A percentile compares a stretch with the other conserved stretches of the same genome.
Evolutionary conservation across 2,113 vertebrate genomes (phyloP).

Genomic region (Garra rufa): DNA sequence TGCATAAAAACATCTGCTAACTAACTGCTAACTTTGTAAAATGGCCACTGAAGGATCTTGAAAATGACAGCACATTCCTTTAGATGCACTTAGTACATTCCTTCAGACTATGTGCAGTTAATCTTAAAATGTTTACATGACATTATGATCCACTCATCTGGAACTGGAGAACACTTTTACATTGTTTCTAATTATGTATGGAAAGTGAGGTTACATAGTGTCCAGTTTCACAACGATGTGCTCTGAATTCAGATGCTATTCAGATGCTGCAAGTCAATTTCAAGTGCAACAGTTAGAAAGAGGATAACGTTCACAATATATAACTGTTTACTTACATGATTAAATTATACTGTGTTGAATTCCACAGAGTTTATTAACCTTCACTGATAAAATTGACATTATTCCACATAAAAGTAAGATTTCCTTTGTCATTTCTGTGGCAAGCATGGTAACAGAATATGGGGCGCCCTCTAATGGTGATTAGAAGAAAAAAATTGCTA

Average conservation of each 20-base stretch:
- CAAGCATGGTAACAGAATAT: not conserved
- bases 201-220: not conserved
- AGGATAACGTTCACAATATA: not conserved
- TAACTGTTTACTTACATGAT: not conserved
- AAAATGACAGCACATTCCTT: not conserved
- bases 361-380: not conserved
- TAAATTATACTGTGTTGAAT: not conserved
- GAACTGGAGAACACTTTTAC: not conserved
- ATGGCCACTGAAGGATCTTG: not conserved
- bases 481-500: not conserved
- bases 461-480: slow-evolving; percentile 10
- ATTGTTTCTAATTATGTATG: not conserved
- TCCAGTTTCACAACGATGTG: not conserved
- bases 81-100: not conserved
- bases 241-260: not conserved
- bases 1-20: slow-evolving; percentile 7
- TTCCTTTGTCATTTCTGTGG: not conserved
- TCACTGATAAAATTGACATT: not conserved
- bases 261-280: not conserved
- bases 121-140: not conserved
- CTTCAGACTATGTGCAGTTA: not conserved
- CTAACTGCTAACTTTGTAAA: slow-evolving; percentile 4
- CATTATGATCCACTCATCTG: not conserved
- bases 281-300: not conserved
- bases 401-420: not conserved